Conservation (phyloP, 2,113 vertebrate genomes). For the Aldabrachelys gigantea region DNA sequence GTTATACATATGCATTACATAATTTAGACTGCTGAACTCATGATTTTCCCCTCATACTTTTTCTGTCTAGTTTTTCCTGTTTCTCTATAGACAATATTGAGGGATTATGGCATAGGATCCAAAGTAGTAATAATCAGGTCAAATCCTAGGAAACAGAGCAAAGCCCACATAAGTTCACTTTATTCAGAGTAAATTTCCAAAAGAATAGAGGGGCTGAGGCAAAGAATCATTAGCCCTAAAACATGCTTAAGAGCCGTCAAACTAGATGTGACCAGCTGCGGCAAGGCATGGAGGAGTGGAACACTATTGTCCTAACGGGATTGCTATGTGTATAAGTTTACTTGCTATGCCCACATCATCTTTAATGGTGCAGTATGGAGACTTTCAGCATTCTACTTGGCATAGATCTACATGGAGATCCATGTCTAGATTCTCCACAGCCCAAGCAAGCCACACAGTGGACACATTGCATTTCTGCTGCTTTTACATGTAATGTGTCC, state of each 20-base stretch:
- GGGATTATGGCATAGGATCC: neutral
- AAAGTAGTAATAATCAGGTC: neutral
- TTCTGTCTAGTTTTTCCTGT: neutral
- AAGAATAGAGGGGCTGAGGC: fast-evolving
- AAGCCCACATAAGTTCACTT: neutral
- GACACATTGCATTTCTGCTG: neutral
- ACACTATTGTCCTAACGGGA: neutral
- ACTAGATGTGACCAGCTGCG: neutral
- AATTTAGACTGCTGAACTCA: neutral
- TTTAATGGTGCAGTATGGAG: neutral
- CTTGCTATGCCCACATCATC: neutral
- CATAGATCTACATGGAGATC: neutral
- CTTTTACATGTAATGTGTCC: neutral
- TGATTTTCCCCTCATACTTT: neutral
- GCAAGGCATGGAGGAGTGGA: neutral
- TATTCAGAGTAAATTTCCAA: neutral
- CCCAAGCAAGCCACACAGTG: neutral
- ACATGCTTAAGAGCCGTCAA: neutral
- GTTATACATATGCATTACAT: neutral
- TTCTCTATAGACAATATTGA: neutral
- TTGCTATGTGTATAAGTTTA: neutral
- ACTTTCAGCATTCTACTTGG: neutral
- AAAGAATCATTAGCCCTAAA: neutral
- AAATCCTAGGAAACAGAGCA: neutral
- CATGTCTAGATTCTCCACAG: neutral